phyloP scores from a whole-genome alignment of 2,888 invertebrate species.

The Gastracanthus pulcherrimus region DNA sequence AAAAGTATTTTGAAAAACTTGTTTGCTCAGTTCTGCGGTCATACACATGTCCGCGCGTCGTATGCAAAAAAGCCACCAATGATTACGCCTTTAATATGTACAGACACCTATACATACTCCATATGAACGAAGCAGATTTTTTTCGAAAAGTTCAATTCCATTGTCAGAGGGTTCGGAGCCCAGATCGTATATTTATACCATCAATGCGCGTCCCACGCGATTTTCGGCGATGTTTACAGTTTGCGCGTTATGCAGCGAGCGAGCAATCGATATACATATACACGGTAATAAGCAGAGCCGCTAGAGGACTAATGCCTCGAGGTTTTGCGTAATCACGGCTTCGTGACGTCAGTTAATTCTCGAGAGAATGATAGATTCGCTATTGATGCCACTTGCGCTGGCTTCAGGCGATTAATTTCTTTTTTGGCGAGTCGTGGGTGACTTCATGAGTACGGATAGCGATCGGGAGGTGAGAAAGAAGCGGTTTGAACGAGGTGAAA shows the following conservation, averaged over 20 bases:
- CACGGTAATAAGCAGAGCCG: too few relatives aligned
- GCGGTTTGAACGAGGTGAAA: not conserved
- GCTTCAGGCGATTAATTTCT: constrained; percentile 8
- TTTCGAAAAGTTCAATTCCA: not conserved
- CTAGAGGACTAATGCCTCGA: not conserved
- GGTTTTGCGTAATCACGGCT: constrained; percentile 27
- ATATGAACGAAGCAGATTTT: constrained; percentile 14
- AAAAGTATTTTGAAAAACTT: constrained; percentile 10
- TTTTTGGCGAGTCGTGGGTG: constrained; percentile 17
- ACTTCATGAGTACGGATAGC: too few relatives aligned
- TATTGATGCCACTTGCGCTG: not conserved
- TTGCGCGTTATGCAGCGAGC: not conserved
- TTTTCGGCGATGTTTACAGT: constrained; percentile 19
- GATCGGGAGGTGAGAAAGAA: not conserved
- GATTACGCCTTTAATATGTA: constrained; percentile 25
- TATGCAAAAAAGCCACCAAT: constrained; percentile 8
- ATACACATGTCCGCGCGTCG: too few relatives aligned
- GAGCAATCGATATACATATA: constrained; percentile 3
- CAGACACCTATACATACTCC: not conserved
- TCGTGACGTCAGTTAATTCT: not conserved
- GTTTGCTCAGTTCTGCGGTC: not conserved
- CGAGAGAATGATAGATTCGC: not conserved
- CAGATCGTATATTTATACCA: not conserved
- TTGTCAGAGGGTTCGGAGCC: not conserved
- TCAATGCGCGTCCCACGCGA: constrained; percentile 3